Percentiles rank a stretch among this genome's conserved stretches.
Conservation (phyloP, 2,797 vertebrate species). For the Micrastur ruficollis region DNA sequence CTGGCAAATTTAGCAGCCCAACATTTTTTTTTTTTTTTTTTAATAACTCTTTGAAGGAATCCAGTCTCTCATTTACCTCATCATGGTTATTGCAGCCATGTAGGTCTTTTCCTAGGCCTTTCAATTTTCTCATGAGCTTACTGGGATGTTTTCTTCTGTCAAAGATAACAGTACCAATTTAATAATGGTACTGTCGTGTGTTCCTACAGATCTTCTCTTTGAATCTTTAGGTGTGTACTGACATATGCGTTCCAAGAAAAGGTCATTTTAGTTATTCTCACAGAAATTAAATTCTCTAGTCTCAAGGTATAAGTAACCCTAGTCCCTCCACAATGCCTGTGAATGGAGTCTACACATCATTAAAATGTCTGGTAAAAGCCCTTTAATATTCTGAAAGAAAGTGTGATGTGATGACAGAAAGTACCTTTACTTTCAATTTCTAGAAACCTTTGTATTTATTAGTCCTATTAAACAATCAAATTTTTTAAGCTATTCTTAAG, state of each 20-base stretch:
- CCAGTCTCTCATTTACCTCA: not conserved
- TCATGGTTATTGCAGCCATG: fast-evolving
- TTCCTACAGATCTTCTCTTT: not conserved
- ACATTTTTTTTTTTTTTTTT: not conserved
- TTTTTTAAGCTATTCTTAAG: not conserved
- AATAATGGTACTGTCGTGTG: too few species aligned
- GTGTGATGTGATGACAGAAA: not conserved
- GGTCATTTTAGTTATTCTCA: not conserved
- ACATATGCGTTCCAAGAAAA: not conserved
- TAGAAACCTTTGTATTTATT: not conserved
- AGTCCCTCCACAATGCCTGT: not conserved
- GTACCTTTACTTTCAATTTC: not conserved
- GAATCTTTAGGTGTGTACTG: not conserved
- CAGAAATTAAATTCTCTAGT: not conserved
- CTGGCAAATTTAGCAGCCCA: not conserved
- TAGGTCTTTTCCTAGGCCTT: not conserved
- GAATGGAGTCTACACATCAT: not conserved
- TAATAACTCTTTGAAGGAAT: not conserved
- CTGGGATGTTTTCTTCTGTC: not conserved
- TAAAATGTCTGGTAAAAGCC: not conserved
- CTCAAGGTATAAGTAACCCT: not conserved
- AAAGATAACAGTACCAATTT: not conserved
- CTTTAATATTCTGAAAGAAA: not conserved
- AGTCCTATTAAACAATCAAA: not conserved
- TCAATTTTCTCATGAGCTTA: not conserved